A percentile compares a stretch with the other conserved stretches of the same genome.
These are phyloP conservation scores for Solea senegalensis DNA, from an alignment of 2,113 vertebrate species.

Conservation along the genomic window DNA sequence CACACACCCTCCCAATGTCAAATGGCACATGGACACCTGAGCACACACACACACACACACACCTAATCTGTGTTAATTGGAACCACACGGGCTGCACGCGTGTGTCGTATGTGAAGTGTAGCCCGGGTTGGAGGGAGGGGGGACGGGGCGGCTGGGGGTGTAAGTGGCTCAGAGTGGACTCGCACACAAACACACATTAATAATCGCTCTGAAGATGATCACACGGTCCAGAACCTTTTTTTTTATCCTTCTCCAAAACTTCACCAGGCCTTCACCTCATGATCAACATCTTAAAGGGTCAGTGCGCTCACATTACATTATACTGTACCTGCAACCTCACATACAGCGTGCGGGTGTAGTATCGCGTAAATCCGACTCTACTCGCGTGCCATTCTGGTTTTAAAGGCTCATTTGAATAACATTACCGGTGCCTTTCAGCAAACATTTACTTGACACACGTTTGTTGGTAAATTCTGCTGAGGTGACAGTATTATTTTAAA, in stretches of 20 bases:
- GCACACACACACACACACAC: conserved; percentile 15
- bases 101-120: conserved; percentile 38
- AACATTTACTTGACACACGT: background rate
- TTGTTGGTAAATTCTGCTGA: no score
- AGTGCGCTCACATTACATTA: background rate
- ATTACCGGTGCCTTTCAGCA: background rate
- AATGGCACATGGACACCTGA: conserved; percentile 45
- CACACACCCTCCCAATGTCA: conserved; percentile 15
- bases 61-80: conserved; percentile 58
- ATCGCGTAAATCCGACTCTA: no score
- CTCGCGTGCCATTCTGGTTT: background rate
- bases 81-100: conserved; percentile 59
- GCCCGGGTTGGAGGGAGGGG: background rate
- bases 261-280: background rate
- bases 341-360: no score
- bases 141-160: background rate
- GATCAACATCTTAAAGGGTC: background rate
- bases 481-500: no score
- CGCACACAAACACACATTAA: conserved; percentile 14
- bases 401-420: background rate
- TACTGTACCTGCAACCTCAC: no score
- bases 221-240: conserved; percentile 77
- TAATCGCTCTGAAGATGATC: conserved; percentile 83
- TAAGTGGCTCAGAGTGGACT: background rate
- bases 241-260: background rate